Evolutionary conservation across 2,113 vertebrate species (phyloP), one percentile per base, ranked within the genome.

Genomic region (Hypanus sabinus): DNA sequence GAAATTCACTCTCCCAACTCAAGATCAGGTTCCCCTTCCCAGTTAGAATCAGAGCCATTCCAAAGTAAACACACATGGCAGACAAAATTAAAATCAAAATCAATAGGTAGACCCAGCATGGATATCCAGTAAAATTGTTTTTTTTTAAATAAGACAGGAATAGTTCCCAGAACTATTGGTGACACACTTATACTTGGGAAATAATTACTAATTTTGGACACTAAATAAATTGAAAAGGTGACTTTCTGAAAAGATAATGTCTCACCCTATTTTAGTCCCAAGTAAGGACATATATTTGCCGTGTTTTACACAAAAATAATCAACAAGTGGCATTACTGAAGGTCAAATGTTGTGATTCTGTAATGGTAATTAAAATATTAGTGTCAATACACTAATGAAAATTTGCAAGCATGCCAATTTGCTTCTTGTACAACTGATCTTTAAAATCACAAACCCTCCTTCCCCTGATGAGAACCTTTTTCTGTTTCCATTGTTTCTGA

Each of bases 51-150:
- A 30, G 36, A 83, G 83, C 0, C 81, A 57, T 85, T 85, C 27
- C 55, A 87, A 27, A 88, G 14, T 12, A 88, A 7, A 88, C 3
- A 60, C 18, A n/a, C 11, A 12, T 5, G 1, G 0, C 14, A 5
- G 3, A 88, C 57, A 88, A 88, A 88, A 33, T n/a, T 88, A 87
- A 88, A 88, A 88, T 88, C 85, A 88, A 12, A 88, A 88, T 88
- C 85, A 88, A 12, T 11, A 87, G 57, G 3, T 18, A 24, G 83
- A 87, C 27, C 24, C 57, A 87, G 83, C n/a, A 30, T 24, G 9
- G 8, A 85, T 11, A 57, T 46, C 80, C 20, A 30, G 83, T 30
- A 60, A 55, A 22, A 36, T 6, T 55, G 20, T 55, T 36, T 36
- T 55, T 5, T 7, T 81, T 81, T 38, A 46, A 65, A 73, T 22